Evolutionary conservation across 2,888 invertebrate genomes (phyloP).

Genomic region (Lypha dubia): DNA sequence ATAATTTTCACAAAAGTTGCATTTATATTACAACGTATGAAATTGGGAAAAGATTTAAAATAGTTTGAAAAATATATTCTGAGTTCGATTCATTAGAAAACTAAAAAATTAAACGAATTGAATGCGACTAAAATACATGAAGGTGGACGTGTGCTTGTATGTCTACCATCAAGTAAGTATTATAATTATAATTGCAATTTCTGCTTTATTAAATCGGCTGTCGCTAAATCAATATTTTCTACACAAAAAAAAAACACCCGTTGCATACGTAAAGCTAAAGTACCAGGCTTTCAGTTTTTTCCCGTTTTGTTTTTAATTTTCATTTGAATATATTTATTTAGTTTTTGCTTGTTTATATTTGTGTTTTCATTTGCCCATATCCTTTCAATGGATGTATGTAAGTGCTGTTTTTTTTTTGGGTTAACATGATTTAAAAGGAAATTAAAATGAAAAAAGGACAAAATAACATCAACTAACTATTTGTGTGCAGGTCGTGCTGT

Average conservation of each 20-base stretch:
- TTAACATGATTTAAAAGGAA: slow-evolving; percentile 45
- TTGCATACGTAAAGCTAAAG: background rate
- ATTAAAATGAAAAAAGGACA: slow-evolving; percentile 50
- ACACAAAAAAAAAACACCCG: background rate
- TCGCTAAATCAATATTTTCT: no score
- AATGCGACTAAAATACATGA: no score
- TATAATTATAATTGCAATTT: no score
- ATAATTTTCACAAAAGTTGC: no score
- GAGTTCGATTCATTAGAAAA: no score
- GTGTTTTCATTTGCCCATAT: slow-evolving; percentile 10
- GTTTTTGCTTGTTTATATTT: slow-evolving; percentile 19
- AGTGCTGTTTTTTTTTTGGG: background rate
- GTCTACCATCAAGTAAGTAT: no score
- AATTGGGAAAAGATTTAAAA: no score
- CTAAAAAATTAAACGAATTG: no score
- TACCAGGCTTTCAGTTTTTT: background rate
- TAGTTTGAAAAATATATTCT: no score
- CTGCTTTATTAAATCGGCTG: no score
- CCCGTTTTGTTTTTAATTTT: background rate
- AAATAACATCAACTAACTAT: slow-evolving; percentile 45
- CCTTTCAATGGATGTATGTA: background rate
- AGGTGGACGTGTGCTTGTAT: no score
- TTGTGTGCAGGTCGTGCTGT: slow-evolving; percentile 55
- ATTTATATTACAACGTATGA: no score
- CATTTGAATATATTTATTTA: slow-evolving; percentile 9